A percentile compares a stretch with the other conserved stretches of the same genome.
Evolutionary conservation across 92 coral and sea anemone genomes (phyloP).

Genomic region (Siderastrea radians): DNA sequence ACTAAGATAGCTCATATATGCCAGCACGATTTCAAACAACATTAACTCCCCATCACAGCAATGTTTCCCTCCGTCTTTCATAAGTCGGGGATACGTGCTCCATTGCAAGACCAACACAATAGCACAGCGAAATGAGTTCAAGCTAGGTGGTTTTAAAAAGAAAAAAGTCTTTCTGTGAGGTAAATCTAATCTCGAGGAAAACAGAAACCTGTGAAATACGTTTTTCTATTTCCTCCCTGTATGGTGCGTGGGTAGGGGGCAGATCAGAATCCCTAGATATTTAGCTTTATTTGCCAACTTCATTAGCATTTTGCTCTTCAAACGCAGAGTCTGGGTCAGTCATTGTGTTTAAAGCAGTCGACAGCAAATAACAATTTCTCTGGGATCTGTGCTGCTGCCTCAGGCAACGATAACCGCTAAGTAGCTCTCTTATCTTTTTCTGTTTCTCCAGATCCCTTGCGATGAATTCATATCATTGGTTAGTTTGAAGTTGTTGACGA

Average conservation of each 20-base stretch:
- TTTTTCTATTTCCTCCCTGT: slow-evolving; percentile 15
- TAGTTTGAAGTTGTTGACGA: slow-evolving; percentile 10
- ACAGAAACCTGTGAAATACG: background rate
- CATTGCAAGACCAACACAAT: background rate
- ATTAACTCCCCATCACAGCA: too few relatives aligned
- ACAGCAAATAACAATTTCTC: background rate
- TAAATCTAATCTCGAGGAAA: background rate
- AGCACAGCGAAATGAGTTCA: background rate
- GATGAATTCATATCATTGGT: background rate
- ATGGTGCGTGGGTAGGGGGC: slow-evolving; percentile 24
- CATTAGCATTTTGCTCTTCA: background rate
- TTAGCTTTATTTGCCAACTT: background rate
- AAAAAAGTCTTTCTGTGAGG: background rate
- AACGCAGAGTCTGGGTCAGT: background rate
- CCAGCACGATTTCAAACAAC: too few relatives aligned
- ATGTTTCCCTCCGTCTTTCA: background rate
- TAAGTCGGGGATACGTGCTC: background rate
- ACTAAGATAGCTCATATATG: too few relatives aligned
- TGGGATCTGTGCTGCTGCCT: background rate
- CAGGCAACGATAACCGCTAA: background rate
- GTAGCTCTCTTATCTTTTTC: background rate
- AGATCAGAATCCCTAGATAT: background rate
- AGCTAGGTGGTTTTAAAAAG: background rate
- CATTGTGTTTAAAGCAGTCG: background rate
- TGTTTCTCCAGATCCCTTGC: background rate